A percentile compares a stretch with the other conserved stretches of the same genome.
Evolutionary conservation across 1,140 invertebrate genomes (phyloP).

Genomic region (Apis mellifera): DNA sequence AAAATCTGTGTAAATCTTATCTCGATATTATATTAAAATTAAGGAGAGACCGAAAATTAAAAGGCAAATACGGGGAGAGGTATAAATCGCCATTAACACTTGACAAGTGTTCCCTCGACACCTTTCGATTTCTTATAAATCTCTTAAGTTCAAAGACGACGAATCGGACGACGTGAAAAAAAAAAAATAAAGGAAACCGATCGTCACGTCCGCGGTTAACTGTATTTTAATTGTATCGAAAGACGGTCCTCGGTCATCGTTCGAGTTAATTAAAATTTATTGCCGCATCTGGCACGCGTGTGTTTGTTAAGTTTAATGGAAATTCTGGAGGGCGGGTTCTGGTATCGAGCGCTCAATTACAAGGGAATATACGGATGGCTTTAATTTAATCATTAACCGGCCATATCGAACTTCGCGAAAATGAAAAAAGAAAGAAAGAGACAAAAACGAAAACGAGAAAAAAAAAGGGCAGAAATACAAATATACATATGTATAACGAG

Average conservation of each 20-base stretch:
- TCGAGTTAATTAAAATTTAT: constrained; percentile 42
- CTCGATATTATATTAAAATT: too few relatives aligned
- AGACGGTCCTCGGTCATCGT: not conserved
- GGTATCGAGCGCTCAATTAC: constrained; percentile 10
- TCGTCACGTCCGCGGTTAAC: constrained; percentile 2
- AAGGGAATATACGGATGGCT: not conserved
- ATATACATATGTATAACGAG: not conserved
- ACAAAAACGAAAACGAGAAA: too few relatives aligned
- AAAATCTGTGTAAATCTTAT: too few relatives aligned
- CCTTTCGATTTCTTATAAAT: not conserved
- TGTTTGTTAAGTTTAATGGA: constrained; percentile 26
- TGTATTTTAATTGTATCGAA: constrained; percentile 29
- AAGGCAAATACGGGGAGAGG: too few relatives aligned
- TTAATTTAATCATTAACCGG: not conserved
- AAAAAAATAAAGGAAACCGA: too few relatives aligned
- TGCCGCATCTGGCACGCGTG: not conserved
- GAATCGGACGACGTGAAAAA: not conserved
- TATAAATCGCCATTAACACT: not conserved
- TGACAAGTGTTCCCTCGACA: not conserved
- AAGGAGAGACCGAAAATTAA: too few relatives aligned
- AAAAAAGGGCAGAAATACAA: not conserved
- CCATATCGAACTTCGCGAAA: not conserved
- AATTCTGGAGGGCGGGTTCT: not conserved
- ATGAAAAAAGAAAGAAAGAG: not conserved
- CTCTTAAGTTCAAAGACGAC: too few relatives aligned